Base-by-base conservation (phyloP, 2,797 vertebrate species). In the Propithecus deckenii region DNA sequence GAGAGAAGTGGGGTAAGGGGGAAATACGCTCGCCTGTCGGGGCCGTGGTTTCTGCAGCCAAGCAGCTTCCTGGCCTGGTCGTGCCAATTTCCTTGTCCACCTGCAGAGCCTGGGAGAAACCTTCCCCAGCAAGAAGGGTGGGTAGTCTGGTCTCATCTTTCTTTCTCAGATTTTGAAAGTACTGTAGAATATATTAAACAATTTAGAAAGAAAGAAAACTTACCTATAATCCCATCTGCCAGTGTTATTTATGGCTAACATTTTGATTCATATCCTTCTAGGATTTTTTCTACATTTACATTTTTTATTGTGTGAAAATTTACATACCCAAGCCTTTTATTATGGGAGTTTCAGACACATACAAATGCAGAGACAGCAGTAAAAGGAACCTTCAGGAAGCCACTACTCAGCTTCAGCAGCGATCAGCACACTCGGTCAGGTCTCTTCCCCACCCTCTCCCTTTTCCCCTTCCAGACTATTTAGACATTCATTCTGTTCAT, bases 151-250 rank as follows among this genome's bases (percentile, higher is more conserved):
- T 52, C 75, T 78, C 7, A 30, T 85, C 69, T 80, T 76, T 81
- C 57, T 83, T 67, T 38, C 43, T 32, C 28, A 69, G 61, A 43
- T 57, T 80, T 94, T 80, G 79, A n/a, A 83, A 89, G 17, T 72
- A 46, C 48, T 48, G 0, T 67, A 80, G 52, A 80, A 85, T 22
- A 91, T 48, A 80, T 20, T 65, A 67, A 87, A 72, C 7, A 65
- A 71, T 80, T 87, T 85, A 75, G 65, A 93, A 86, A 72, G 65
- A 93, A 86, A 72, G 55, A 67, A 94, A 95, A 57, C 5, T 48
- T 81, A 85, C 50, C 22, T 94, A 46, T 90, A 87, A 67, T 79
- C 61, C 46, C 15, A 46, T 86, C 30, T 85, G 63, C 59, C 55
- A 87, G 61, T 59, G 83, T 50, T 43, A 91, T 65, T 91, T 94